phyloP scores from a whole-genome alignment of 2,113 vertebrate species.

The Podilymbus podiceps region DNA sequence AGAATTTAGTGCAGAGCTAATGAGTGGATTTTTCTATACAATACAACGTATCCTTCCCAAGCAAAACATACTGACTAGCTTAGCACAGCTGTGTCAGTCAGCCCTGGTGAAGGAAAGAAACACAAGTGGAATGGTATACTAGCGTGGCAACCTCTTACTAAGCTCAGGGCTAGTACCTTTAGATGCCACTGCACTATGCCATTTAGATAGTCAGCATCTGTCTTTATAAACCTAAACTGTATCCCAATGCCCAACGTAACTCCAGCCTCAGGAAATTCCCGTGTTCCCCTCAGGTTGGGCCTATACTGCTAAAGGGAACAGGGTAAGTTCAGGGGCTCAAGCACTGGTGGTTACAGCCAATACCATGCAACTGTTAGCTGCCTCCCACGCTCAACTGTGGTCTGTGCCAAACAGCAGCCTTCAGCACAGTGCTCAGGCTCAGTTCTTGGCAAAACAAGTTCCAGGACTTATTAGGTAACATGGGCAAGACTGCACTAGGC shows the following conservation, averaged over 20 bases:
- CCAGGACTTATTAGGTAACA: not conserved
- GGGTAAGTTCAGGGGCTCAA: not conserved
- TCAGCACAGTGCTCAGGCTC: not conserved
- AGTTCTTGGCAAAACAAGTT: not conserved
- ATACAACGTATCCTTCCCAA: not conserved
- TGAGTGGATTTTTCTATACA: not conserved
- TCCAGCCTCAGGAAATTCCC: not conserved
- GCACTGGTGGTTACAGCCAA: not conserved
- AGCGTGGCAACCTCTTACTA: not conserved
- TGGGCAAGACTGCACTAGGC: not conserved
- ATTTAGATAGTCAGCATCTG: not conserved
- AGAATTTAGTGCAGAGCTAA: not conserved
- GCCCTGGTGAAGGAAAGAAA: not conserved
- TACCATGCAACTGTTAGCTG: too few species aligned
- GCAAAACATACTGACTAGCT: not conserved
- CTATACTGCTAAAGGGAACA: not conserved
- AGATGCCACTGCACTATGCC: not conserved
- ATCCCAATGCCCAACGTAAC: not conserved
- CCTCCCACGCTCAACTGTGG: fast-evolving
- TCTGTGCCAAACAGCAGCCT: not conserved
- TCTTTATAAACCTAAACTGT: not conserved
- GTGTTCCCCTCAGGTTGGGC: not conserved
- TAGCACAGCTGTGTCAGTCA: not conserved
- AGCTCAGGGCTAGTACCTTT: not conserved
- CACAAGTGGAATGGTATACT: not conserved